Percentiles rank a stretch among this genome's conserved stretches.
phyloP scores from a whole-genome alignment of 2,113 vertebrate species.

The Rhinoderma darwinii region DNA sequence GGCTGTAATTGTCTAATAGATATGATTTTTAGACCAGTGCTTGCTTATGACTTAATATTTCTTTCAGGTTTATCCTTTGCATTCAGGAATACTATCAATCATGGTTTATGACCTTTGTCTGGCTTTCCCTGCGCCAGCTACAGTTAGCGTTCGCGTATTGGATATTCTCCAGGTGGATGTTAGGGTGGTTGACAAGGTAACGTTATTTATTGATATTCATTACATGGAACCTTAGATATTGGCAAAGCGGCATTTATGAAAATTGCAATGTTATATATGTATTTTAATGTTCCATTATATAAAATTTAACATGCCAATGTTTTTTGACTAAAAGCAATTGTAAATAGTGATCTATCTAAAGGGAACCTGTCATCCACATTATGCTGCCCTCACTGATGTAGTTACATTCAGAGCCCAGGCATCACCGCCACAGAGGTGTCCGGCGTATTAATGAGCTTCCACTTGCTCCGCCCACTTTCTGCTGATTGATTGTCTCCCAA shows the following conservation, averaged over 20 bases:
- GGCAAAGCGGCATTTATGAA: not conserved
- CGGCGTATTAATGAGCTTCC: too few relatives aligned
- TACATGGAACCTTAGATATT: not conserved
- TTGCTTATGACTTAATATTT: not conserved
- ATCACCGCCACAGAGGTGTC: too few relatives aligned
- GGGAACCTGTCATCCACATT: too few relatives aligned
- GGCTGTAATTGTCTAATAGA: not conserved
- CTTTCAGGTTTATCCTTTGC: conserved; percentile 82
- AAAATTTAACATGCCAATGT: too few relatives aligned
- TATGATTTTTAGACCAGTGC: not conserved
- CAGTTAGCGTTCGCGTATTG: conserved; percentile 80
- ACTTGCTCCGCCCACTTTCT: too few relatives aligned
- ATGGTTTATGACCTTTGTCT: conserved; percentile 94
- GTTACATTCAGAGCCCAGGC: too few relatives aligned
- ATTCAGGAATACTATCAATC: conserved; percentile 78
- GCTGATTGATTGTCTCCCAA: too few relatives aligned
- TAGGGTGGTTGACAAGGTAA: conserved; percentile 93
- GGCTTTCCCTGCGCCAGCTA: conserved; percentile 83
- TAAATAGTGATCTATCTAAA: too few relatives aligned
- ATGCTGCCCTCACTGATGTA: too few relatives aligned
- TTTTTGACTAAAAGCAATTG: too few relatives aligned
- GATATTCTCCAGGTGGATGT: conserved; percentile 89
- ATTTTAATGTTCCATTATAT: too few relatives aligned
- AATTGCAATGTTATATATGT: too few relatives aligned
- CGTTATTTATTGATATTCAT: conserved; percentile 62